Base-by-base conservation (phyloP, 2,888 invertebrate species). In the Anorthoa munda region DNA sequence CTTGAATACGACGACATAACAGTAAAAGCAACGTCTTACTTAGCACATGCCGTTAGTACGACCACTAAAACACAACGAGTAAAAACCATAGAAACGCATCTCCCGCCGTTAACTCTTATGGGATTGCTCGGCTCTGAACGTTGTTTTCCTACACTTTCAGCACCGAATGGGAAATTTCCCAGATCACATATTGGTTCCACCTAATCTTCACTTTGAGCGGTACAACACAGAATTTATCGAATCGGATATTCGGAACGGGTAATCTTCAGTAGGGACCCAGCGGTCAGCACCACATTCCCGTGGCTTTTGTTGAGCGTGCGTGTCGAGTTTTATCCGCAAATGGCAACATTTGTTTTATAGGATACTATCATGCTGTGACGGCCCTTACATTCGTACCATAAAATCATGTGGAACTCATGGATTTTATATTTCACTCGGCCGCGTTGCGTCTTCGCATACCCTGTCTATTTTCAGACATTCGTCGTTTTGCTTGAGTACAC, bases 301-400 rank as follows among this genome's bases (percentile, higher is more conserved):
- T 79, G 86, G 84, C 81, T 83, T 80, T 84, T 85, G 86, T 75
- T 63, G 81, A 81, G 78, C 74, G 72, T 76, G 78, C 78, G 78
- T 82, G 82, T 83, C 78, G 83, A 77, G 75, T 82, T 83, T 80
- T 82, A 79, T 77, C 76, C 84, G 75, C 79, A 85, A 86, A 84
- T 80, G 82, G 77, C 77, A 81, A 80, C 78, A 85, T 82, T 79
- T 79, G 68, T 85, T 85, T 83, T 79, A 83, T 86, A 68, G 81
- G 73, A 80, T 75, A 77, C 82, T 79, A 74, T 82, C 79, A 77
- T 77, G 66, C 68, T 77, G 63, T 78, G 69, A 75, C 71, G 75
- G 84, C 71, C 69, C 84, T 83, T 68, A 74, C 78, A 84, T 76
- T 84, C 59, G 31, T 66, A 65, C 79, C 70, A 76, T 84, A 84